These are phyloP conservation scores for Nephrocerus scutellatus DNA, from an alignment of 2,888 invertebrate species.

Conservation along the genomic window DNA sequence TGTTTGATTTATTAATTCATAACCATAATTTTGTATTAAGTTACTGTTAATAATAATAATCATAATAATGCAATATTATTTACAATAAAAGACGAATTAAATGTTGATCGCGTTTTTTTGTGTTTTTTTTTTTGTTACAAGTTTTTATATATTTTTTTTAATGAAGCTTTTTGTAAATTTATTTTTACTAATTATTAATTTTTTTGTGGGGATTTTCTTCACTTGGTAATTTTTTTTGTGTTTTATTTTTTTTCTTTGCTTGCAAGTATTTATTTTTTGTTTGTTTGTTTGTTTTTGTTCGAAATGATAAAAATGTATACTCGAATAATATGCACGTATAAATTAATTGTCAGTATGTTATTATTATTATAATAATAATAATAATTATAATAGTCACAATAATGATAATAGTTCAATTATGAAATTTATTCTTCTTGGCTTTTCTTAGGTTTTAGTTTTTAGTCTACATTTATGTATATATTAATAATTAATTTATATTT, in stretches of 20 bases:
- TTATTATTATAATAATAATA: constrained; percentile 12
- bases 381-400: constrained; percentile 11
- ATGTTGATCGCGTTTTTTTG: too few relatives aligned
- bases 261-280: too few relatives aligned
- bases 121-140: too few relatives aligned
- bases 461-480: constrained; percentile 15
- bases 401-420: constrained; percentile 17
- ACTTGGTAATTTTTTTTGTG: constrained; percentile 18
- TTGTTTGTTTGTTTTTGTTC: too few relatives aligned
- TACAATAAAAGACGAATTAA: constrained; percentile 22
- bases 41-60: too few relatives aligned
- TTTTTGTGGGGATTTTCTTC: constrained; percentile 22
- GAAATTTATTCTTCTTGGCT: constrained; percentile 13
- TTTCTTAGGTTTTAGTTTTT: constrained; percentile 19
- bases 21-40: too few relatives aligned
- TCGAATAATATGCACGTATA: constrained; percentile 19
- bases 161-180: too few relatives aligned
- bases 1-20: too few relatives aligned
- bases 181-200: too few relatives aligned
- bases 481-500: constrained; percentile 22
- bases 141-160: constrained; percentile 19
- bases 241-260: too few relatives aligned
- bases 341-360: constrained; percentile 16
- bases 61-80: constrained; percentile 20
- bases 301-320: too few relatives aligned